A percentile compares a stretch with the other conserved stretches of the same genome.
Evolutionary conservation across 1,140 invertebrate genomes (phyloP).

Genomic region (Drosophila bocki): DNA sequence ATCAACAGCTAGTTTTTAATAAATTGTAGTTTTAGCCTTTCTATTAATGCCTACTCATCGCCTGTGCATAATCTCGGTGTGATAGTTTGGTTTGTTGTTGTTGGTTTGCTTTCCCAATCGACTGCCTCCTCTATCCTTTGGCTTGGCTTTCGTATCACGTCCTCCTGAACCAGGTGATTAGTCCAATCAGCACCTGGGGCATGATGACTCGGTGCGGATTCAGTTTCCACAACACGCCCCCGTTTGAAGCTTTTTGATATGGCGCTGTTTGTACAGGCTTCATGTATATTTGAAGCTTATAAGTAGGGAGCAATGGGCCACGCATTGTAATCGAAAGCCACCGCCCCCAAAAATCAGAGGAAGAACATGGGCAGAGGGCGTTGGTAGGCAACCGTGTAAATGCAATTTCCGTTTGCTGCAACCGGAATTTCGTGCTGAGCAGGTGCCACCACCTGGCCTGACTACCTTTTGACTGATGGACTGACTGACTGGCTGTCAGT

Average conservation of each 20-base stretch:
- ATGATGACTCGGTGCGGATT: slow-evolving; percentile 20
- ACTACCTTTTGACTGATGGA: slow-evolving; percentile 44
- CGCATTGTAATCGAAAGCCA: slow-evolving; percentile 46
- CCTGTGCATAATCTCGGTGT: neutral
- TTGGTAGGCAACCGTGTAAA: slow-evolving; percentile 66
- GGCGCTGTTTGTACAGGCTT: slow-evolving; percentile 20
- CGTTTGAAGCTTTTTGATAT: slow-evolving; percentile 18
- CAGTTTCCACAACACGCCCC: neutral
- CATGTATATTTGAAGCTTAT: slow-evolving; percentile 16
- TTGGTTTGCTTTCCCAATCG: slow-evolving; percentile 20
- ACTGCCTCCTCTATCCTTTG: slow-evolving; percentile 15
- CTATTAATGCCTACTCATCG: neutral
- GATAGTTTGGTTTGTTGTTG: too few species aligned
- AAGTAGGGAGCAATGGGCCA: slow-evolving; percentile 16
- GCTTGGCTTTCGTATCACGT: slow-evolving; percentile 42
- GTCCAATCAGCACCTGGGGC: slow-evolving; percentile 59
- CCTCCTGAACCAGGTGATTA: slow-evolving; percentile 62
- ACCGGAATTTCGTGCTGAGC: slow-evolving; percentile 63
- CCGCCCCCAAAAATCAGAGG: slow-evolving; percentile 12
- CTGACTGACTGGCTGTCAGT: slow-evolving; percentile 36
- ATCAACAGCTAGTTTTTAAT: too few species aligned
- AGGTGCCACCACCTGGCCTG: slow-evolving; percentile 28
- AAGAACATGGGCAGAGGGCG: slow-evolving; percentile 11
- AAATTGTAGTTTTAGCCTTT: neutral
- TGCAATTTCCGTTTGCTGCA: slow-evolving; percentile 78